Base-by-base conservation (phyloP, 2,797 vertebrate genomes). In the Gymnodraco acuticeps region DNA sequence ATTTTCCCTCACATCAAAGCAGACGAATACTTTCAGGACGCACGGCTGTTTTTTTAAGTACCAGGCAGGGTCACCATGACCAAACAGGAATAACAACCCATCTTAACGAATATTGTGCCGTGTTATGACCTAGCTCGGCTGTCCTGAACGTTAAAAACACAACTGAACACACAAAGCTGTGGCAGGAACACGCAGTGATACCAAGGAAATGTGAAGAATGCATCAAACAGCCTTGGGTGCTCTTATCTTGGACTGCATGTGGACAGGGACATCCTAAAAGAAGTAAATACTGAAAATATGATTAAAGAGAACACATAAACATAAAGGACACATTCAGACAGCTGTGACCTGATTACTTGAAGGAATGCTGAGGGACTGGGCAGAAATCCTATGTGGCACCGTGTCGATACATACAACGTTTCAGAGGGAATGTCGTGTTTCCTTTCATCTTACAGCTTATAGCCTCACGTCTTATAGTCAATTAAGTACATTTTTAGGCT, bases 161-260 rank as follows among this genome's bases (percentile, higher is more conserved):
- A 61, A 41, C 45, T 14, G 20, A 42, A 80, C 46, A 61, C 61
- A 70, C 33, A 9, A 38, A 38, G 8, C 6, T 56, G 76, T 70
- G 71, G 59, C 65, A 82, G 75, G 78, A 89, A 77, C 75, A 78
- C n/a, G 48, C 51, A 56, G 59, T 61, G 80, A 91, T 89, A 83
- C 59, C 66, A 43, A 75, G 77, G 62, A 90, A 91, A 93, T 90
- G 80, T 74, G 72, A 90, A 83, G 85, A 93, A 93, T 90, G 82
- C 78, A 69, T 88, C 72, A 73, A 78, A 82, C 64, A 80, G 78
- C 88, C 90, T 92, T 92, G 91, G 81, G 15, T 52, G 81, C 62
- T 80, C 75, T 83, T 87, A 88, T 89, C 87, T 88, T n/a, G 5
- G 68, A 64, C n/a, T 16, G 33, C 65, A 81, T 78, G 80, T 67